Evolutionary conservation across 2,113 vertebrate species (phyloP).

Genomic region (Eclectus roratus): DNA sequence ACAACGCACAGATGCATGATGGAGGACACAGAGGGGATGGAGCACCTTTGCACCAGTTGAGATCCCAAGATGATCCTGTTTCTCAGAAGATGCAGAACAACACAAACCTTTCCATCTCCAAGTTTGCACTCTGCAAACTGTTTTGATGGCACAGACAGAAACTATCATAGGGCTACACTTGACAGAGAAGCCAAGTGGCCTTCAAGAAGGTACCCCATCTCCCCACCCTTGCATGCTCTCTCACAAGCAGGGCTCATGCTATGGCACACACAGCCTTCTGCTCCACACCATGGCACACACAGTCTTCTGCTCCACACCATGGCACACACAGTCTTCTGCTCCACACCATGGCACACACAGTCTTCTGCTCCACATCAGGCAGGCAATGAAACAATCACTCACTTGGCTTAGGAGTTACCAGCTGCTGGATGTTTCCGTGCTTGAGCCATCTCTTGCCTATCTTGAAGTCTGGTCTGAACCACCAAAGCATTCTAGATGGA

Average conservation of each 20-base stretch:
- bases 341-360: too few species aligned
- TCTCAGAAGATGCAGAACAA: rapidly evolving
- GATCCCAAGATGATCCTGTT: background rate
- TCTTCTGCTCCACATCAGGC: background rate
- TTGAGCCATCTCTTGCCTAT: background rate
- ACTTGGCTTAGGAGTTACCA: background rate
- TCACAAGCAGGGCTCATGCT: rapidly evolving
- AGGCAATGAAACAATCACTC: rapidly evolving
- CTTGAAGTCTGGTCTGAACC: background rate
- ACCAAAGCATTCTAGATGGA: background rate
- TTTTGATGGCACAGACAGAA: background rate
- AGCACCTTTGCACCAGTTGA: background rate
- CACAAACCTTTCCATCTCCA: background rate
- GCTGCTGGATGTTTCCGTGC: background rate
- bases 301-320: background rate
- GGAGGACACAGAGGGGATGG: background rate
- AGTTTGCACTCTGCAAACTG: background rate
- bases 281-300: background rate
- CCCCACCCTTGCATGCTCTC: rapidly evolving
- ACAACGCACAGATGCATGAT: rapidly evolving
- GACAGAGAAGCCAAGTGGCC: background rate
- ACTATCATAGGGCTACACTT: background rate
- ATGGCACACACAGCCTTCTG: background rate
- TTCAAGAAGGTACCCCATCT: background rate
- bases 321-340: background rate